Percentiles rank a stretch among this genome's conserved stretches.
Conservation (phyloP, 1,140 invertebrate genomes). For the Idris sp. region DNA sequence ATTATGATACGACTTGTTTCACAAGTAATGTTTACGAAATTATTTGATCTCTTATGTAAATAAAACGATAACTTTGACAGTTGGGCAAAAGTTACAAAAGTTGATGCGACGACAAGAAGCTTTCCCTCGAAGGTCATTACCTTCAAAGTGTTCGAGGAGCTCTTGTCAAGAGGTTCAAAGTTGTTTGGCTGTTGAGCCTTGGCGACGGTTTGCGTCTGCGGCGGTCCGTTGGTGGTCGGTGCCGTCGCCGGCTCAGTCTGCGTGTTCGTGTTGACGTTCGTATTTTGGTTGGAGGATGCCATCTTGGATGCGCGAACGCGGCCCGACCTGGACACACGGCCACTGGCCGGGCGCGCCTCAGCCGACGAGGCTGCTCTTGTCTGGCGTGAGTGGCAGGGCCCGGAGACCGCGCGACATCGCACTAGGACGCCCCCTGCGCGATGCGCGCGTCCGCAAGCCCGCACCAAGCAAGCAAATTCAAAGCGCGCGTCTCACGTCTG, state of each 20-base stretch:
- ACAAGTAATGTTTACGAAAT: too few relatives aligned
- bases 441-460: neutral
- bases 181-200: constrained; percentile 69
- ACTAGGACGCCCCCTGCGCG: neutral
- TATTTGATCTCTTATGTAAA: too few relatives aligned
- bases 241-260: constrained; percentile 35
- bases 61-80: too few relatives aligned
- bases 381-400: neutral
- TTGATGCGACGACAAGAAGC: too few relatives aligned
- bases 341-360: neutral
- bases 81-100: too few relatives aligned
- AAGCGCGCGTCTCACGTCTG: too few relatives aligned
- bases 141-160: constrained; percentile 75
- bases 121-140: too few relatives aligned
- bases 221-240: constrained; percentile 36
- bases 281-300: constrained; percentile 45
- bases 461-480: too few relatives aligned
- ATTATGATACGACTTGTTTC: too few relatives aligned
- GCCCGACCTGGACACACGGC: neutral
- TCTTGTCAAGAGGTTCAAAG: constrained; percentile 75
- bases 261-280: constrained; percentile 32
- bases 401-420: constrained; percentile 25
- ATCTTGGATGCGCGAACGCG: constrained; percentile 26
- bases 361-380: constrained; percentile 3
- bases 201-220: constrained; percentile 8